A percentile compares a stretch with the other conserved stretches of the same genome.
These are phyloP conservation scores for Sebastes hubbsi DNA, from an alignment of 2,797 vertebrate species.

Conservation along the genomic window DNA sequence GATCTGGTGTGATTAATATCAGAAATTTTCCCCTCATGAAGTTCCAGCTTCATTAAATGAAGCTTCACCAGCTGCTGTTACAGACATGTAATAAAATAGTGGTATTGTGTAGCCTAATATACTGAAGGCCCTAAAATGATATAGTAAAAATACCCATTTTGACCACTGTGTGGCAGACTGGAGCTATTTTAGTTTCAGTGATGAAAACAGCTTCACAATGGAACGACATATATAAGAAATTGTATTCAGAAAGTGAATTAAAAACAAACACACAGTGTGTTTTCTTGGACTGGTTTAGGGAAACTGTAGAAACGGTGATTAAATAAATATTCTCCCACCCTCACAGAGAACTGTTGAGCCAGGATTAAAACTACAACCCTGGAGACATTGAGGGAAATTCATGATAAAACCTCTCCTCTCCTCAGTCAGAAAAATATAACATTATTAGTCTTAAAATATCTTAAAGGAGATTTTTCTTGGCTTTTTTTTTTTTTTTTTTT, in stretches of 20 bases:
- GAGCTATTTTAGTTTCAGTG: not conserved
- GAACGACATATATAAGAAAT: not conserved
- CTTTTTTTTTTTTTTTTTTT: not conserved
- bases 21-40: fast-evolving
- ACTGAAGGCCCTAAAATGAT: too few relatives aligned
- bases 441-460: not conserved
- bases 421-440: not conserved
- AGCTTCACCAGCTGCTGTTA: not conserved
- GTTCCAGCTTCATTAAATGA: not conserved
- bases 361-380: not conserved
- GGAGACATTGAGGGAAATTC: not conserved
- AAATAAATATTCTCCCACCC: not conserved
- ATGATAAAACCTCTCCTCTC: not conserved
- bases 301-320: not conserved
- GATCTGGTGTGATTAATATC: fast-evolving
- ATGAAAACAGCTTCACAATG: not conserved
- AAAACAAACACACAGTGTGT: not conserved
- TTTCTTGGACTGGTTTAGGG: not conserved
- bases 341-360: not conserved
- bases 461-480: not conserved
- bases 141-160: not conserved
- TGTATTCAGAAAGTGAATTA: not conserved
- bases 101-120: too few relatives aligned
- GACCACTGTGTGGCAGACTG: constrained; percentile 53
- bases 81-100: not conserved